Base-by-base conservation (phyloP, 2,888 invertebrate genomes). In the Temnothorax unifasciatus region DNA sequence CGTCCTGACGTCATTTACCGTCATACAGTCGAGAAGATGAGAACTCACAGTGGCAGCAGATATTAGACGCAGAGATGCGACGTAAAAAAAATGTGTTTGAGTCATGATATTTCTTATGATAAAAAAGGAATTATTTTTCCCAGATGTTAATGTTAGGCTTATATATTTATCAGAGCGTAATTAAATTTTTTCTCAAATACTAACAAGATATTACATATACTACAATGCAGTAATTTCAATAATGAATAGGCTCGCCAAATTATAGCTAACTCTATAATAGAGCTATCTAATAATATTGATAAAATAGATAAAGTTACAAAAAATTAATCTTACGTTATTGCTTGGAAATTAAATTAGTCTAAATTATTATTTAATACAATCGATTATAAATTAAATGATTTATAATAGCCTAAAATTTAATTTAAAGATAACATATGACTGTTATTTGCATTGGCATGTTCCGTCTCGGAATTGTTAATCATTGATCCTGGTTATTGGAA, bases 1-100 rank as follows among this genome's bases (percentile, higher is more conserved):
- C 84, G 71, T 44, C 57, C 54, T 81, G 85, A 83, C 84, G 85
- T 86, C 84, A 86, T 66, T 47, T 52, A 41, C 29, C 21, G 50
- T 18, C 66, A 34, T 13, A 41, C 50, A 52, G 50, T 11, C 50
- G 11, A 25, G 71, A 34, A 59, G 59, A 79, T 71, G 21, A 57
- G 41, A 29, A 68, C 29, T n/a, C 34, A 34, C 44, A 44, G 57
- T 79, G 57, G 47, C 71, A 59, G 69, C n/a, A 57, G n/a, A 41
- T 3, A 15, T 47, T 41, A 57, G n/a, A n/a, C 21, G 38, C 21
- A n/a, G 29, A n/a, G 41, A 69, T 77, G 44, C 4, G 18, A 47
- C 21, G 47, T 29, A 71, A 47, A 47, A 47, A 47, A 59, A 59
- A 6, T 11, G 6, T 59, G 25, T 69, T 59, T 59, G 13, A 25